These are phyloP conservation scores for Microtus ochrogaster DNA, from an alignment of 2,113 vertebrate genomes.

Conservation along the genomic window DNA sequence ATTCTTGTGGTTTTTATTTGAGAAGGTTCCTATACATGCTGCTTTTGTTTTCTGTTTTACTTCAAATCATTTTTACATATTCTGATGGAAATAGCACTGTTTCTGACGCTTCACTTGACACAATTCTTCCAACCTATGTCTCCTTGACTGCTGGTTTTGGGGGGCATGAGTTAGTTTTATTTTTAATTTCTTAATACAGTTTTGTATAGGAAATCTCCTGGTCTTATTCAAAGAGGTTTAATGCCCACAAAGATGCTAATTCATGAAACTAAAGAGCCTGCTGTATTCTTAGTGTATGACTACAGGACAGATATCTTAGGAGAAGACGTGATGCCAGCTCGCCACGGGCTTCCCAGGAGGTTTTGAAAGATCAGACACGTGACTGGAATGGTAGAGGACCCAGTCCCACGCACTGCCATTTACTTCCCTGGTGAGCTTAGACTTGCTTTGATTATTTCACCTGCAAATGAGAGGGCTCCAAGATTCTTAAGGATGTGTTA, in stretches of 20 bases:
- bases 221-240: not conserved
- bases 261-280: not conserved
- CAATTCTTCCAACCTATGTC: not conserved
- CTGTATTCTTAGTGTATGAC: not conserved
- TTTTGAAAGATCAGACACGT: not conserved
- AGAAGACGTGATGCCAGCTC: not conserved
- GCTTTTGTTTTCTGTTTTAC: not conserved
- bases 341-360: not conserved
- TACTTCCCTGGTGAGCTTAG: not conserved
- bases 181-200: not conserved
- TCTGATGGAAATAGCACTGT: not conserved
- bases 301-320: not conserved
- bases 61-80: not conserved
- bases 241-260: not conserved
- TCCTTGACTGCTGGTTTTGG: not conserved
- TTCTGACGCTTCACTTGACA: too few relatives aligned
- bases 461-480: not conserved
- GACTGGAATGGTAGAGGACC: not conserved
- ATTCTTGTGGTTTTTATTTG: not conserved
- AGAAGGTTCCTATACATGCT: too few relatives aligned
- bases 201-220: not conserved
- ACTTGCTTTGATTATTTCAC: not conserved
- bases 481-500: slow-evolving; percentile 18
- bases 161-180: not conserved
- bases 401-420: not conserved